Percentiles rank a stretch among this genome's conserved stretches.
Conservation (phyloP, 2,797 vertebrate genomes). For the Sciurus vulgaris region DNA sequence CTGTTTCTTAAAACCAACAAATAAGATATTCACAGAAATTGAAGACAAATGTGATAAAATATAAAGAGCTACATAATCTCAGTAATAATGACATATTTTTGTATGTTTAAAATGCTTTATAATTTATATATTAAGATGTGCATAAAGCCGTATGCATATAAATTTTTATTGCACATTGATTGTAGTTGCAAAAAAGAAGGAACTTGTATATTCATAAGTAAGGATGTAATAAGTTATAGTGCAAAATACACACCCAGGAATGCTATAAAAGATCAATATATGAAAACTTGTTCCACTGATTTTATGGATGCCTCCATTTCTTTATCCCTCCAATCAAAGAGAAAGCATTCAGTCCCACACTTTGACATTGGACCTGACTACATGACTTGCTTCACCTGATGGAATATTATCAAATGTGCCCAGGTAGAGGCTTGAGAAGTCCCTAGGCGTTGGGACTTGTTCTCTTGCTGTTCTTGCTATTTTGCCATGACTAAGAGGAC, state of each 20-base stretch:
- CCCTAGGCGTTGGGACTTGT: neutral
- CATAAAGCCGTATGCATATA: neutral
- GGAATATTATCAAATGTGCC: neutral
- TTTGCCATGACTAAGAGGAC: neutral
- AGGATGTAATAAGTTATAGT: neutral
- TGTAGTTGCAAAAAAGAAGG: neutral
- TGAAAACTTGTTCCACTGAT: neutral
- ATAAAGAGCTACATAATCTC: neutral
- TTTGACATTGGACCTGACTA: neutral
- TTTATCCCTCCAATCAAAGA: neutral
- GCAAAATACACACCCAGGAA: neutral
- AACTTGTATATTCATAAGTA: neutral
- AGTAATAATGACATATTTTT: neutral
- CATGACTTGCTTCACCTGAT: neutral
- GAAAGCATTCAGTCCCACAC: neutral
- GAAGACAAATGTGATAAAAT: neutral
- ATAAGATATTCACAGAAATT: neutral
- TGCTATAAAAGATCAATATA: neutral
- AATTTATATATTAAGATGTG: neutral
- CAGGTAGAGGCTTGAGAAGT: neutral
- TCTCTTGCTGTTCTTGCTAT: neutral
- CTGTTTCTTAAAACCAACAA: slow-evolving; percentile 14
- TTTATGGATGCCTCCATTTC: neutral
- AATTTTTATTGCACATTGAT: slow-evolving; percentile 18
- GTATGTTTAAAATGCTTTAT: neutral